These are phyloP conservation scores for Axis porcinus DNA, from an alignment of 2,113 vertebrate genomes.

Conservation along the genomic window DNA sequence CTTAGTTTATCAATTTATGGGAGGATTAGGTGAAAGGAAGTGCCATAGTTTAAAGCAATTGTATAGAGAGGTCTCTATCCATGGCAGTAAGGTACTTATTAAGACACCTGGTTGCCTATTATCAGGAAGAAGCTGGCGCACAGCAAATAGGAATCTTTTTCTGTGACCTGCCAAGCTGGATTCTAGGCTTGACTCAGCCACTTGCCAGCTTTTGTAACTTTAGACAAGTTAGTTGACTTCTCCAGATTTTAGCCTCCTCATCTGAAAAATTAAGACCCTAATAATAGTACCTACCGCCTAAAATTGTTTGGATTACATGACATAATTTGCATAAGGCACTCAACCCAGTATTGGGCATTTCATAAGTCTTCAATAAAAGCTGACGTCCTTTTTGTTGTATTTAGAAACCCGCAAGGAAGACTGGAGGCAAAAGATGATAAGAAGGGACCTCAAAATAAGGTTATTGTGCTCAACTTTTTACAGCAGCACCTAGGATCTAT, in stretches of 20 bases:
- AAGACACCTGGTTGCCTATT: not conserved
- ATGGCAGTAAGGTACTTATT: not conserved
- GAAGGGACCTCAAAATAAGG: slow-evolving; percentile 22
- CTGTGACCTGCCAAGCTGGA: not conserved
- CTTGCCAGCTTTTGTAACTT: not conserved
- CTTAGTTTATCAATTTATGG: not conserved
- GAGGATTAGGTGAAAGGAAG: not conserved
- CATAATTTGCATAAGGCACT: not conserved
- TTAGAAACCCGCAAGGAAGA: not conserved
- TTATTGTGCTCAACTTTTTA: not conserved
- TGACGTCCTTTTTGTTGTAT: not conserved
- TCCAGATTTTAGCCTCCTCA: not conserved
- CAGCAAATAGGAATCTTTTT: not conserved
- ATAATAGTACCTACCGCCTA: not conserved
- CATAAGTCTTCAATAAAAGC: not conserved
- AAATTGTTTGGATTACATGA: not conserved
- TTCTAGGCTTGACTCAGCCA: not conserved
- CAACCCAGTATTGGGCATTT: not conserved
- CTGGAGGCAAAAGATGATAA: not conserved
- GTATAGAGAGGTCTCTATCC: not conserved
- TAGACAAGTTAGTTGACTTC: not conserved
- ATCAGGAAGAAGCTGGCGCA: too few relatives aligned
- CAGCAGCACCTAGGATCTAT: not conserved
- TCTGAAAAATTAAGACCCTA: not conserved
- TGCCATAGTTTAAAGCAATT: not conserved